A percentile compares a stretch with the other conserved stretches of the same genome.
phyloP scores from a whole-genome alignment of 2,113 vertebrate genomes.

The Thalassoma bifasciatum region DNA sequence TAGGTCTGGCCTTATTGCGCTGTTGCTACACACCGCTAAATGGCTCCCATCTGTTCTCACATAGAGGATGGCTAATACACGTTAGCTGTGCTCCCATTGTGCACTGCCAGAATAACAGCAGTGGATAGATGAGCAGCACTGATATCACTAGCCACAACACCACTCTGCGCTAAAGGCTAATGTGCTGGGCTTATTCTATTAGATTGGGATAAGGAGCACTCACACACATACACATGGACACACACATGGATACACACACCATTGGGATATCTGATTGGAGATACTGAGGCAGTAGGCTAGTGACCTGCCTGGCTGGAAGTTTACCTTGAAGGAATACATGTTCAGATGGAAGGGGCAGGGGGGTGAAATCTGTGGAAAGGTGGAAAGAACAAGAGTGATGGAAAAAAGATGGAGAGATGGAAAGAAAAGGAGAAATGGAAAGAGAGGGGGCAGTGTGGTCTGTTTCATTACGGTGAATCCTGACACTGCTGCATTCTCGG shows the following conservation, averaged over 20 bases:
- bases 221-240: conserved; percentile 54
- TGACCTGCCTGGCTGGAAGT: conserved; percentile 34
- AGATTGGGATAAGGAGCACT: conserved; percentile 75
- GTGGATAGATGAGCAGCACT: conserved; percentile 81
- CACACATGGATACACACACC: conserved; percentile 9
- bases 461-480: conserved; percentile 82
- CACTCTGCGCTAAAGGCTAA: conserved; percentile 78
- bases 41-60: conserved; percentile 82
- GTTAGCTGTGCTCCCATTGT: conserved; percentile 69
- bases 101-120: conserved; percentile 78
- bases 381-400: conserved; percentile 60
- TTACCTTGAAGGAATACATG: conserved; percentile 66
- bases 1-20: conserved; percentile 78
- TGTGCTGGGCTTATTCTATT: conserved; percentile 84
- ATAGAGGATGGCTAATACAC: conserved; percentile 77
- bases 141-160: conserved; percentile 78
- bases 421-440: conserved; percentile 65
- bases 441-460: conserved; percentile 77
- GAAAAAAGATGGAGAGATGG: conserved; percentile 73
- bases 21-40: conserved; percentile 81
- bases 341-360: conserved; percentile 13
- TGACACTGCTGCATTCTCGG: conserved; percentile 81
- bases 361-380: conserved; percentile 50
- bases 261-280: conserved; percentile 70
- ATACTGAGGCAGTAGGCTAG: conserved; percentile 49